phyloP scores from a whole-genome alignment of 2,888 invertebrate species.

The Nephrotoma appendiculata region DNA sequence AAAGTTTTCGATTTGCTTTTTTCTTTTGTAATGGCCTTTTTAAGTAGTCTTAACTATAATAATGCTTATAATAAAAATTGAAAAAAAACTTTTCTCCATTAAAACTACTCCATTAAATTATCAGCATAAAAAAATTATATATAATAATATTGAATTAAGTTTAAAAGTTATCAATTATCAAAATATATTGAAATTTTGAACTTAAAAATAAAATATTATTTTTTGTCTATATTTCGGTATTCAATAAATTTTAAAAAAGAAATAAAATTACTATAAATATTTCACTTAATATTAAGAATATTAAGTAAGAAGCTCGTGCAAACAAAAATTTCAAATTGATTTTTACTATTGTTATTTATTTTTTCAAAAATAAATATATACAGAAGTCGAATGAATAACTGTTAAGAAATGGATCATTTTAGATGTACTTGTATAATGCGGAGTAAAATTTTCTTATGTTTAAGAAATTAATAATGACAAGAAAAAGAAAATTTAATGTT shows the following conservation, averaged over 20 bases:
- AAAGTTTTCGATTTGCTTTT: neutral
- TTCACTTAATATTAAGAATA: neutral
- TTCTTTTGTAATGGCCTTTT: neutral
- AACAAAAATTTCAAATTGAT: neutral
- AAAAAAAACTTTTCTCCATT: neutral
- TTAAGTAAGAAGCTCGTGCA: neutral
- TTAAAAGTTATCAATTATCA: neutral
- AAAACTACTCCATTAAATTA: neutral
- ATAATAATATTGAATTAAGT: neutral
- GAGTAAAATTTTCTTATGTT: neutral
- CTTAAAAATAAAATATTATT: neutral
- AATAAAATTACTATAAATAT: neutral
- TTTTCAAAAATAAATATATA: neutral
- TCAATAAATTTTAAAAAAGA: neutral
- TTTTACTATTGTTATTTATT: neutral
- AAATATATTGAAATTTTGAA: neutral
- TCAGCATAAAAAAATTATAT: neutral
- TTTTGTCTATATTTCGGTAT: neutral
- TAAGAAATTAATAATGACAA: neutral
- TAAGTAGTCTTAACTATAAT: neutral
- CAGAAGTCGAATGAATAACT: neutral
- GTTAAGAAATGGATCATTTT: neutral
- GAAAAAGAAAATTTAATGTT: neutral
- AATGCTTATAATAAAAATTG: neutral
- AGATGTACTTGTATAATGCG: neutral